A percentile compares a stretch with the other conserved stretches of the same genome.
Conservation (phyloP, 2,888 invertebrate genomes). For the Lobophora halterata region DNA sequence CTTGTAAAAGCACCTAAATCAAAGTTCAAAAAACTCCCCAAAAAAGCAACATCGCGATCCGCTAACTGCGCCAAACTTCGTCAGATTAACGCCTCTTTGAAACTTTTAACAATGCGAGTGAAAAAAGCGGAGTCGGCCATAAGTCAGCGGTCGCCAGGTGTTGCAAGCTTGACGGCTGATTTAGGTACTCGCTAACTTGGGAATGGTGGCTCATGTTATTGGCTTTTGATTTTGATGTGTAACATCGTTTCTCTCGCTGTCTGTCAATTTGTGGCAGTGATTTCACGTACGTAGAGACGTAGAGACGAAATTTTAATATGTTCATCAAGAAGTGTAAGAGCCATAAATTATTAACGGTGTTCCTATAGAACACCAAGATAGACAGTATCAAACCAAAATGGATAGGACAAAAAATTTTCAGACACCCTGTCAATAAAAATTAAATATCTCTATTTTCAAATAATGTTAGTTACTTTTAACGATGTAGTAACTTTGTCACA, state of each 20-base stretch:
- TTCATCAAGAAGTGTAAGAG: no score
- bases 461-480: no score
- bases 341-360: no score
- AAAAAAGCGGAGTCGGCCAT: constrained; percentile 37
- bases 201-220: constrained; percentile 31
- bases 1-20: constrained; percentile 5
- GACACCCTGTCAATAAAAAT: no score
- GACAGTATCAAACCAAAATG: no score
- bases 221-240: constrained; percentile 22
- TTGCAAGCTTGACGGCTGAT: constrained; percentile 38
- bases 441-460: no score
- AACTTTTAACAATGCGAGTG: constrained; percentile 31
- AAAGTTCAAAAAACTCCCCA: constrained; percentile 14
- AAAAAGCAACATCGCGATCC: constrained; percentile 27
- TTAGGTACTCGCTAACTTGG: constrained; percentile 40
- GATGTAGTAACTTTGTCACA: no score
- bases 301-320: no score
- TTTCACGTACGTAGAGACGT: no score
- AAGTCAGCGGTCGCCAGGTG: constrained; percentile 40
- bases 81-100: constrained; percentile 30
- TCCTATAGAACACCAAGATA: no score
- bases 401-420: no score
- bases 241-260: constrained; percentile 6
- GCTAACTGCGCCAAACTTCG: constrained; percentile 28
- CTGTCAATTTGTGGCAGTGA: background rate